Evolutionary conservation across 2,113 vertebrate genomes (phyloP).

Genomic region (Delphinapterus leucas): DNA sequence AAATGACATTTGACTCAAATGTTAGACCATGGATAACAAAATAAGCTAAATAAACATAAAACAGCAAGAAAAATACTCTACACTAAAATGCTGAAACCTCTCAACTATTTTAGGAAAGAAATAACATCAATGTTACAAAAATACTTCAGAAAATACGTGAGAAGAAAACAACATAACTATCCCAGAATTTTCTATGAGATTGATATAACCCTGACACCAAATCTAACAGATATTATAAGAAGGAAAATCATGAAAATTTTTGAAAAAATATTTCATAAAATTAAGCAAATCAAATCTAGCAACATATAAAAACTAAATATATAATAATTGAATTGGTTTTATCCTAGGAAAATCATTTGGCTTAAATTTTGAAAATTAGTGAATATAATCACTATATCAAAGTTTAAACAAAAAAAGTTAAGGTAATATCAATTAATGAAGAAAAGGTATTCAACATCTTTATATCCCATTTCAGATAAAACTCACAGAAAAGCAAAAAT

Average conservation of each 20-base stretch:
- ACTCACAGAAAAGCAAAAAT: not conserved
- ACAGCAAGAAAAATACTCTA: not conserved
- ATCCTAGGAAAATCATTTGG: not conserved
- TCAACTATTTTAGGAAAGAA: not conserved
- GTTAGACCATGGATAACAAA: not conserved
- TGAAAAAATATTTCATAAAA: not conserved
- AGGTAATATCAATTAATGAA: not conserved
- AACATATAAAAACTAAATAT: not conserved
- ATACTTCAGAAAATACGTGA: not conserved
- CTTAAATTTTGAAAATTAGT: not conserved
- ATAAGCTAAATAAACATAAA: not conserved
- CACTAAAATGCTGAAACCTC: not conserved
- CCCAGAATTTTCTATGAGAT: not conserved
- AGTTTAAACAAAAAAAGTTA: not conserved
- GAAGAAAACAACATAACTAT: not conserved
- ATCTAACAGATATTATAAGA: not conserved
- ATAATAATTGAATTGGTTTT: not conserved
- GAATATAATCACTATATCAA: not conserved
- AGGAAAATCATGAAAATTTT: not conserved
- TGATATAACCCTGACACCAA: not conserved
- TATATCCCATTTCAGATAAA: not conserved
- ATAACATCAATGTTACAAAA: not conserved
- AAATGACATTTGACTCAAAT: not conserved
- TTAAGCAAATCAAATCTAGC: not conserved
- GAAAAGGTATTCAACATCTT: not conserved